Evolutionary conservation across 2,888 invertebrate genomes (phyloP).

Genomic region (Escarpia spicata): DNA sequence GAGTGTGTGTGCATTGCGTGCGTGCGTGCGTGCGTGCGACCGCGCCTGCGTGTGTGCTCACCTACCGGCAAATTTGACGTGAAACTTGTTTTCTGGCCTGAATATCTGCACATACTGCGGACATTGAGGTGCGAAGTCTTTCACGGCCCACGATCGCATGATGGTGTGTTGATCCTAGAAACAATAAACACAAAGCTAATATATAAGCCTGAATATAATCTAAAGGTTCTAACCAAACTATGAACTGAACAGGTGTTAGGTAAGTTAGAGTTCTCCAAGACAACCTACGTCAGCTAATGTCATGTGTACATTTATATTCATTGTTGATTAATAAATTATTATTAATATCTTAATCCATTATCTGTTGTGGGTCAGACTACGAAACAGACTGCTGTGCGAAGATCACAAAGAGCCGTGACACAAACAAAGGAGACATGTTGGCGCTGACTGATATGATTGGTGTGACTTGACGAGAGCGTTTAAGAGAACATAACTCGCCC

Average conservation of each 20-base stretch:
- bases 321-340: neutral
- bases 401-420: too few species aligned
- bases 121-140: slow-evolving; percentile 95
- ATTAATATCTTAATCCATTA: neutral
- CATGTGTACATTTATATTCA: neutral
- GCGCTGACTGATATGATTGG: too few species aligned
- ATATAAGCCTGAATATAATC: neutral
- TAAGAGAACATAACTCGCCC: too few species aligned
- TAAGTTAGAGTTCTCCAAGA: neutral
- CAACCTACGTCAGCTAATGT: neutral
- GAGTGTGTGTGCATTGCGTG: too few species aligned
- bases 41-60: neutral
- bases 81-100: slow-evolving; percentile 96
- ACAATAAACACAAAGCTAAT: neutral
- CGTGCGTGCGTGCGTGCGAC: too few species aligned
- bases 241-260: neutral
- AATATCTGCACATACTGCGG: slow-evolving; percentile 99
- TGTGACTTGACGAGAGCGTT: too few species aligned
- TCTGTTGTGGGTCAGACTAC: too few species aligned
- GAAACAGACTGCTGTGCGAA: too few species aligned
- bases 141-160: slow-evolving; percentile 94
- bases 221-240: neutral
- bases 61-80: slow-evolving; percentile 90
- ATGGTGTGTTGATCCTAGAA: slow-evolving; percentile 79
- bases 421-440: too few species aligned